Evolutionary conservation across 2,113 vertebrate genomes (phyloP), one percentile per base, ranked within the genome.

Genomic region (Siniperca chuatsi): DNA sequence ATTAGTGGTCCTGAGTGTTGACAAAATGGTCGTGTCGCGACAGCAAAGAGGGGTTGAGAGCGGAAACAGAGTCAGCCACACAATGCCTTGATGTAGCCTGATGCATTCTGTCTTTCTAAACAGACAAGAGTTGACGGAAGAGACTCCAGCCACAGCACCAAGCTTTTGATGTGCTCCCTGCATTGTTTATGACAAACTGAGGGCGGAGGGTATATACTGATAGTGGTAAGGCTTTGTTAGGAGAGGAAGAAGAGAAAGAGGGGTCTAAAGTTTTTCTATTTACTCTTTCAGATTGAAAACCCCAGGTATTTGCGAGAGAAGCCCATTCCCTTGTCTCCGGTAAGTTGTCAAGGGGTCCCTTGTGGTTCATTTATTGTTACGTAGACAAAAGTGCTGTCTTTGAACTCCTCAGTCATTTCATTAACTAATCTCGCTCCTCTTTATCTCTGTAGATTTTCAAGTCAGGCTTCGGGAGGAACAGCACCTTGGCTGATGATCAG

Each of bases 251-350:
- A 65, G 68, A 48, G 37, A 79, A 72, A 83, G 78, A 78, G 54
- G 79, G 25, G 20, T 73, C 76, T 85, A 40, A 84, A 61, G 46
- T 92, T 92, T 85, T 91, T 87, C 85, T 90, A 69, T 92, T 80
- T 92, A 84, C 79, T 93, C 93, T 97, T 95, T 92, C 95, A 99
- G 98, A 94, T 98, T 86, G 97, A 98, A 95, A 98, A 98, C 87
- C 97, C 97, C 85, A 96, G 97, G 88, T 99, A 99, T 62, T 93
- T 98, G 93, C 95, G 96, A 85, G 97, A 97, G 89, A 97, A 96
- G 61, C 96, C 95, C 0, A 18, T 97, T 42, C 95, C 96, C 9
- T 57, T 97, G 71, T 96, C 97, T 80, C 92, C 97, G 94, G 97
- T 99, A 95, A 89, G 97, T 98, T 66, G 7, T 71, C 33, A 66